phyloP scores from a whole-genome alignment of 1,140 invertebrate species.

The Alviniconcha marisindica region DNA sequence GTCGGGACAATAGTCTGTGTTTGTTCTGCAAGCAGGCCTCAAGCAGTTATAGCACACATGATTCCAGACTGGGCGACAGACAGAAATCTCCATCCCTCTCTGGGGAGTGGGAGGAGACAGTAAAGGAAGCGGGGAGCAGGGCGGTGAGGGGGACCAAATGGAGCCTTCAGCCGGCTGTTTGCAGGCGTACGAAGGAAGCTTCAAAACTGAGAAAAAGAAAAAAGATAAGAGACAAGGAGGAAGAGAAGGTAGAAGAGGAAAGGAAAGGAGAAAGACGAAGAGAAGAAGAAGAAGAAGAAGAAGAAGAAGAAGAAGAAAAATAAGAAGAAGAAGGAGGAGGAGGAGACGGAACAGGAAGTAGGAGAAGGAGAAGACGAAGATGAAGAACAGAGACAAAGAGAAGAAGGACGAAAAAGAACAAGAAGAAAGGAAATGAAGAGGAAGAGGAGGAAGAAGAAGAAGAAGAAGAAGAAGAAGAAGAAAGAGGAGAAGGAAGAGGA shows the following conservation, averaged over 20 bases:
- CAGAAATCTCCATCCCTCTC: too few species aligned
- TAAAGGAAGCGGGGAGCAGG: too few species aligned
- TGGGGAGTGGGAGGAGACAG: too few species aligned
- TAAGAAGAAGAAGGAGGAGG: neutral
- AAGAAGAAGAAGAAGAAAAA: neutral
- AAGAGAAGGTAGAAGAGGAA: conserved; percentile 12
- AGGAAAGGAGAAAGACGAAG: conserved; percentile 13
- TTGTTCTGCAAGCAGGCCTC: neutral
- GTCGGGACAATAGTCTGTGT: neutral
- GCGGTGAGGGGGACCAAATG: too few species aligned
- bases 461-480: neutral
- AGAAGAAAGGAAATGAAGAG: neutral
- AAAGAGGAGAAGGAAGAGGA: neutral
- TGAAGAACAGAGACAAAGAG: neutral
- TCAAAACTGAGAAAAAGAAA: too few species aligned
- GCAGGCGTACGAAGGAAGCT: too few species aligned
- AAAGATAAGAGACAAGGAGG: neutral
- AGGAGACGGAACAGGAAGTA: conserved; percentile 15
- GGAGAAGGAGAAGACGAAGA: neutral
- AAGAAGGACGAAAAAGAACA: neutral
- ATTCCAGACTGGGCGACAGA: neutral
- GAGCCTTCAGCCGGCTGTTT: too few species aligned
- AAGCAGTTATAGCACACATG: neutral
- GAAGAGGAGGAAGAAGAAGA: neutral
- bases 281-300: neutral